Conservation (phyloP, 2,797 vertebrate species). For the Hybognathus amarus region DNA sequence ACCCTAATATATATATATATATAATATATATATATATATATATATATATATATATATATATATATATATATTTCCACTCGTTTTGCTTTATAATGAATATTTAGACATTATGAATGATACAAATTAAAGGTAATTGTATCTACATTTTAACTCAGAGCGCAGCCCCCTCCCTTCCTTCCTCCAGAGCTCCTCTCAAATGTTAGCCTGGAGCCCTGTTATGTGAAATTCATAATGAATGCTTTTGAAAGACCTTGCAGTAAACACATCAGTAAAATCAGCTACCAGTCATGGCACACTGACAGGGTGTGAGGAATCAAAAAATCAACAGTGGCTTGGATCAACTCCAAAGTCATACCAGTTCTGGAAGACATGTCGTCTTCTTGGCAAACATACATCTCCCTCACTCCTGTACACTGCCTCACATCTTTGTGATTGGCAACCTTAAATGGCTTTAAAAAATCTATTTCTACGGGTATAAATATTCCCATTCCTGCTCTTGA, state of each 20-base stretch:
- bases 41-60: no score
- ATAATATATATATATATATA: no score
- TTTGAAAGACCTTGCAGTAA: not conserved
- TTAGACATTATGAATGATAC: no score
- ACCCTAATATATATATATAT: no score
- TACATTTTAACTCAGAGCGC: no score
- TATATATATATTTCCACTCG: no score
- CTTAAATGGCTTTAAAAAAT: not conserved
- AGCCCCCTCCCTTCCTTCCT: no score
- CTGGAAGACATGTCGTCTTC: not conserved
- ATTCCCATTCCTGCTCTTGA: not conserved
- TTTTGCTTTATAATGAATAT: no score
- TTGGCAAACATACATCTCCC: not conserved
- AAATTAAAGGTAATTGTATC: no score
- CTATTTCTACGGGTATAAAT: constrained; percentile 2
- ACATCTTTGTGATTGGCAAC: not conserved
- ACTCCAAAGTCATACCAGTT: constrained; percentile 18
- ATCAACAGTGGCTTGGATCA: constrained; percentile 9
- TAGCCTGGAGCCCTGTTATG: no score
- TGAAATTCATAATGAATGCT: not conserved
- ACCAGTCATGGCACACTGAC: constrained; percentile 8
- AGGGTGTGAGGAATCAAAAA: constrained; percentile 2
- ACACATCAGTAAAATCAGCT: constrained; percentile 22
- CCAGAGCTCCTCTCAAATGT: no score
- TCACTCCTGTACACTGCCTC: not conserved